Evolutionary conservation across 1,140 invertebrate genomes (phyloP), one percentile per base, ranked within the genome.

Genomic region (Hylaeus anthracinus): DNA sequence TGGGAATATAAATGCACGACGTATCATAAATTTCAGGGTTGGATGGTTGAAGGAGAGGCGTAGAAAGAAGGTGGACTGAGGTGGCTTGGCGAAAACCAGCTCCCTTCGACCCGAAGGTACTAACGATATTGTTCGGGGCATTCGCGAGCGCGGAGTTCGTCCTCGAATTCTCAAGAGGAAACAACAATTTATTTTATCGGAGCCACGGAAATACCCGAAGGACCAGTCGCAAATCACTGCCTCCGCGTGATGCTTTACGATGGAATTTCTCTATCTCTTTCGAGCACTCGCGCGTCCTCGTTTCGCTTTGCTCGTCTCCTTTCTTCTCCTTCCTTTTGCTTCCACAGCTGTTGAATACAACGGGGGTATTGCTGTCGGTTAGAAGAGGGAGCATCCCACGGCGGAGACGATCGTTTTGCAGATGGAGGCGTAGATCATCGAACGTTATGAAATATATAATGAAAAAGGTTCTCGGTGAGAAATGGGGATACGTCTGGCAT

Each of bases 1-100:
- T 77, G 81, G 83, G 89, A 90, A 91, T 90, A 90, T 91, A 89
- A 91, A 92, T 91, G 88, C 79, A 76, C 85, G 84, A 86, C 87
- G 87, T 88, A 88, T 90, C 90, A 89, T 91, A 92, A 91, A 92
- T 92, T 91, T 41, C 72, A 37, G 51, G 84, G 61, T 72, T 53
- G 83, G 66, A 82, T 70, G 72, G 76, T 69, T 26, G 45, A 61
- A 15, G 10, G 43, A 63, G 56, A 37, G 67, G 67, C 41, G 76
- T 41, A n/a, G 39, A 12, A 5, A 75, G 60, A 58, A n/a, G 55
- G 53, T 2, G 14, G 15, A 10, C 41, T 41, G 37, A 37, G 65
- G 58, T 58, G 45, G 66, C 14, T 43, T 71, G 58, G 69, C 61
- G 70, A 58, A 15, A 15, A n/a, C 70, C 15, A 72, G 81, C 60